Evolutionary conservation across 2,888 invertebrate species (phyloP).

Genomic region (Tachina fera): DNA sequence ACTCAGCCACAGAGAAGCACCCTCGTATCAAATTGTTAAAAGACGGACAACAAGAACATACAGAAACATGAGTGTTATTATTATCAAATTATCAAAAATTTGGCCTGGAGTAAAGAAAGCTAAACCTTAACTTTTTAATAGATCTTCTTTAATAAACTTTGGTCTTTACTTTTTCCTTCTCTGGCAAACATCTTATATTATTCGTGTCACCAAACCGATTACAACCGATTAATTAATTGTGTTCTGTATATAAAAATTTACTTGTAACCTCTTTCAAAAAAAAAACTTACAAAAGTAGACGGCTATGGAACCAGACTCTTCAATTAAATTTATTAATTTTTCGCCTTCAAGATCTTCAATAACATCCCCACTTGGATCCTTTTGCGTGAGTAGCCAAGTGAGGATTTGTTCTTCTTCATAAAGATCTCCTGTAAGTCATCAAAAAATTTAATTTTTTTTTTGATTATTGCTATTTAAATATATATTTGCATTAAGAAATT

Average conservation of each 20-base stretch:
- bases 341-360: constrained; percentile 95
- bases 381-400: constrained; percentile 95
- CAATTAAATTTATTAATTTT: constrained; percentile 89
- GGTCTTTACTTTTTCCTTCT: not conserved
- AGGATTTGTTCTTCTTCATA: constrained; percentile 94
- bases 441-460: not conserved
- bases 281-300: constrained; percentile 94
- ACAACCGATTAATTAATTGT: constrained; percentile 73
- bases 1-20: no score
- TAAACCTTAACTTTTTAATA: not conserved
- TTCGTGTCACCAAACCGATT: constrained; percentile 80
- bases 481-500: not conserved
- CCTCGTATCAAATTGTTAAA: no score
- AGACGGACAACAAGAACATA: no score
- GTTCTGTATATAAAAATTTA: constrained; percentile 10
- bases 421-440: constrained; percentile 86
- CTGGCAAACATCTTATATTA: constrained; percentile 54
- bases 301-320: constrained; percentile 91
- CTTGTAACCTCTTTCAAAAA: not conserved
- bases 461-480: not conserved
- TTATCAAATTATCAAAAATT: no score
- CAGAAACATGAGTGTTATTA: no score
- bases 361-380: constrained; percentile 95
- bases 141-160: not conserved
- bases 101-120: no score